phyloP scores from a whole-genome alignment of 2,888 invertebrate genomes.

The Heliothis peltigera region DNA sequence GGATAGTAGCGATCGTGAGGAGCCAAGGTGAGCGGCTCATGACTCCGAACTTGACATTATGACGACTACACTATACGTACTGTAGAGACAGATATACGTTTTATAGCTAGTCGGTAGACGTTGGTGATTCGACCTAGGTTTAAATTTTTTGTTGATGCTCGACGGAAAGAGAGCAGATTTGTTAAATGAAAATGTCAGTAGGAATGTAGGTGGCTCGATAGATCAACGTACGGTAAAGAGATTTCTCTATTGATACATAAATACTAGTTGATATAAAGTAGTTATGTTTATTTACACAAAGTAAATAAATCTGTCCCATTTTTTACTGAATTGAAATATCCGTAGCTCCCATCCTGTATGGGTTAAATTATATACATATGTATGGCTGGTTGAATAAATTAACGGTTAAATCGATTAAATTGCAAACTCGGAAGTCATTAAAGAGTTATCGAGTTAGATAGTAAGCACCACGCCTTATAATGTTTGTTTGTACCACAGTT shows the following conservation, averaged over 20 bases:
- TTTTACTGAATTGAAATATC: constrained; percentile 46
- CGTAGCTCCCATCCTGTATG: constrained; percentile 24
- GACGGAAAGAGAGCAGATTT: too few relatives aligned
- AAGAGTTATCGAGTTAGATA: constrained; percentile 33
- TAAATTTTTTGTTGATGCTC: too few relatives aligned
- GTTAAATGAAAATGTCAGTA: too few relatives aligned
- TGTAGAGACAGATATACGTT: constrained; percentile 56
- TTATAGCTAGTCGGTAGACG: not conserved
- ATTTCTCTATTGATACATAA: constrained; percentile 39
- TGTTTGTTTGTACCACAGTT: not conserved
- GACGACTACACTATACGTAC: constrained; percentile 18
- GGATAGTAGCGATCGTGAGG: constrained; percentile 19
- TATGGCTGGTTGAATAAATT: constrained; percentile 20
- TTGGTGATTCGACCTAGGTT: not conserved
- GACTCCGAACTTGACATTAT: constrained; percentile 69
- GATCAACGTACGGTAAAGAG: constrained; percentile 34
- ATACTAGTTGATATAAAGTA: constrained; percentile 43
- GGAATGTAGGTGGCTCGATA: too few relatives aligned
- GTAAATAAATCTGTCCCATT: constrained; percentile 38
- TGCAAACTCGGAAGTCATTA: constrained; percentile 45
- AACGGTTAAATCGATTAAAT: constrained; percentile 32
- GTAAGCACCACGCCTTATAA: constrained; percentile 1
- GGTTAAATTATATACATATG: constrained; percentile 34
- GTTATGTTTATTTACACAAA: constrained; percentile 39
- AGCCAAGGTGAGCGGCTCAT: constrained; percentile 59